These are phyloP conservation scores for Melikaiella ostensackeni DNA, from an alignment of 2,888 invertebrate genomes.

Conservation along the genomic window DNA sequence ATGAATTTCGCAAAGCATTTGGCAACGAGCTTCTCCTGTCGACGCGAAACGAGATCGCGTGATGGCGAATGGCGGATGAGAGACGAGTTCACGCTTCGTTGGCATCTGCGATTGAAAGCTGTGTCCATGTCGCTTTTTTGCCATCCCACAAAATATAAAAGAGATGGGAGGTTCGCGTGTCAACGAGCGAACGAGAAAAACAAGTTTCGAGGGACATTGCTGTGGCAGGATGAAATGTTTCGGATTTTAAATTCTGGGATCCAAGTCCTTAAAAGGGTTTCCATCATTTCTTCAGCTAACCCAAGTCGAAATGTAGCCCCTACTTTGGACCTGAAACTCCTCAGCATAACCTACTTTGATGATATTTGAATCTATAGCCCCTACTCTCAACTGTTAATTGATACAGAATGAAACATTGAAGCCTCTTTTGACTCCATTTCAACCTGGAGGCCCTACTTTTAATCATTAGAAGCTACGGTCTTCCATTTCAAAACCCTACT, in stretches of 20 bases:
- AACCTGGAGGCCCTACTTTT: too few species aligned
- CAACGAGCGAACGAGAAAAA: neutral
- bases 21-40: constrained; percentile 50
- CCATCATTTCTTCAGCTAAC: neutral
- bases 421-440: too few species aligned
- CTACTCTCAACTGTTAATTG: too few species aligned
- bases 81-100: constrained; percentile 39
- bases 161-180: constrained; percentile 26
- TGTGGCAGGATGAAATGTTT: neutral
- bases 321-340: too few species aligned
- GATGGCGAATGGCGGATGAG: constrained; percentile 41
- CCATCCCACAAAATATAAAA: constrained; percentile 2
- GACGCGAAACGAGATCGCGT: constrained; percentile 46
- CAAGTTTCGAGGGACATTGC: neutral
- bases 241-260: neutral
- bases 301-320: too few species aligned
- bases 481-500: too few species aligned
- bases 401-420: too few species aligned
- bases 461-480: too few species aligned
- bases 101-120: constrained; percentile 37
- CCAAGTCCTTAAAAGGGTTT: neutral
- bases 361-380: too few species aligned
- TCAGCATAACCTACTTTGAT: too few species aligned
- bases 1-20: constrained; percentile 50
- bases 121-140: constrained; percentile 12